Percentiles rank a stretch among this genome's conserved stretches.
Evolutionary conservation across 2,888 invertebrate species (phyloP).

Genomic region (Zaprionus bogoriensis): DNA sequence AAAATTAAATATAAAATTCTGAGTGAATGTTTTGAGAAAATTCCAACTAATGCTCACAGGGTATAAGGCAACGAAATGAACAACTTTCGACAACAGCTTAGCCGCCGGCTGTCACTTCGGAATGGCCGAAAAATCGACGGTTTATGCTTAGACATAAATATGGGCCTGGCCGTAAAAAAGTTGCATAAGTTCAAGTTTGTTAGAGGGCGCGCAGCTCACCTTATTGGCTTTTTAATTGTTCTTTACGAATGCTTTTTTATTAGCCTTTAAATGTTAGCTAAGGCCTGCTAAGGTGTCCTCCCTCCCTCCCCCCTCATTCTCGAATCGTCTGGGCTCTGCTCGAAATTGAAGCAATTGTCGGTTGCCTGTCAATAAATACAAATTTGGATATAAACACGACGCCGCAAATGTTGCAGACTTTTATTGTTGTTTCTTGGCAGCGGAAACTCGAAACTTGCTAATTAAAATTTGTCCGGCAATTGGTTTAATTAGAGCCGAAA

Average conservation of each 20-base stretch:
- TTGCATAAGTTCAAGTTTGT: constrained; percentile 47
- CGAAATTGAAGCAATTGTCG: constrained; percentile 70
- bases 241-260: constrained; percentile 64
- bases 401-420: constrained; percentile 49
- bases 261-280: constrained; percentile 53
- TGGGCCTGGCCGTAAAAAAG: constrained; percentile 53
- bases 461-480: constrained; percentile 69
- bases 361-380: constrained; percentile 47
- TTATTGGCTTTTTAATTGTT: constrained; percentile 70
- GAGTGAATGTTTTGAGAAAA: too few relatives aligned
- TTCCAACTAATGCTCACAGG: neutral
- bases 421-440: constrained; percentile 37
- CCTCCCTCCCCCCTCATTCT: neutral
- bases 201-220: constrained; percentile 33
- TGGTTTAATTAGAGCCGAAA: constrained; percentile 68
- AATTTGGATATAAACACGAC: constrained; percentile 54
- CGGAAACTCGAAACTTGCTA: constrained; percentile 38
- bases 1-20: too few relatives aligned
- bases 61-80: too few relatives aligned
- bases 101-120: constrained; percentile 29
- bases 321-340: neutral
- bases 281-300: neutral
- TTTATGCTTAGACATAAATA: constrained; percentile 62
- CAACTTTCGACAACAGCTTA: neutral
- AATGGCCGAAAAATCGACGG: constrained; percentile 13